Base-by-base conservation (phyloP, 1,140 invertebrate genomes). In the Holotrichia oblita region DNA sequence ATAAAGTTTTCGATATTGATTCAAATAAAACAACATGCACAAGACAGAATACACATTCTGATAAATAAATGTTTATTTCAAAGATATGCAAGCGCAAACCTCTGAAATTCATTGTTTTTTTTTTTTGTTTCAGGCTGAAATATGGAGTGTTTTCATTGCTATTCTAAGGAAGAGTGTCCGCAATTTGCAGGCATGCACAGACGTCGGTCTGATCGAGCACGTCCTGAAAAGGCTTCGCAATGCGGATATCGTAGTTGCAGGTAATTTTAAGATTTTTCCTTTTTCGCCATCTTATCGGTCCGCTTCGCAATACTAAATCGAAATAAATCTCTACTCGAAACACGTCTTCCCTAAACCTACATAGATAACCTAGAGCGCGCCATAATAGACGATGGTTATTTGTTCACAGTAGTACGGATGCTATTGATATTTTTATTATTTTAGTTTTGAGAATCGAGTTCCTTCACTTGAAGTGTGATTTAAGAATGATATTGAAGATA, bases 61-160 rank as follows among this genome's bases (percentile, higher is more conserved):
- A 55, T 55, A 55, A 55, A 55, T 55, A 55, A 55, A 55, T 22
- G 27, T 69, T 27, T 69, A 69, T 69, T 69, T 10, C 61, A 34
- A 17, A 69, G 17, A 69, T 69, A 34, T 69, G 14, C 14, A 55
- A 14, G 48, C 48, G 17, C 22, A 20, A 69, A 69, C 14, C 61
- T 69, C 61, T 69, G 12, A 27, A 34, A 69, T 27, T 12, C 22
- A 12, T 76, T 76, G 14, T 9, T 76, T 40, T 75, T 80, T n/a
- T n/a, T 83, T 34, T 83, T 85, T 83, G 61, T 92, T 92, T 40
- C 92, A 99, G 98, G 98, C 97, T 83, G 98, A 99, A 91, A 97
- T 99, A 88, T 99, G 97, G 98, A 99, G 97, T 87, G 97, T 99
- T 81, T 99, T 99, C 89, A 99, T 98, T 83, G 98, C 97, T 48